Evolutionary conservation across 2,888 invertebrate species (phyloP).

Genomic region (Folsomia candida): DNA sequence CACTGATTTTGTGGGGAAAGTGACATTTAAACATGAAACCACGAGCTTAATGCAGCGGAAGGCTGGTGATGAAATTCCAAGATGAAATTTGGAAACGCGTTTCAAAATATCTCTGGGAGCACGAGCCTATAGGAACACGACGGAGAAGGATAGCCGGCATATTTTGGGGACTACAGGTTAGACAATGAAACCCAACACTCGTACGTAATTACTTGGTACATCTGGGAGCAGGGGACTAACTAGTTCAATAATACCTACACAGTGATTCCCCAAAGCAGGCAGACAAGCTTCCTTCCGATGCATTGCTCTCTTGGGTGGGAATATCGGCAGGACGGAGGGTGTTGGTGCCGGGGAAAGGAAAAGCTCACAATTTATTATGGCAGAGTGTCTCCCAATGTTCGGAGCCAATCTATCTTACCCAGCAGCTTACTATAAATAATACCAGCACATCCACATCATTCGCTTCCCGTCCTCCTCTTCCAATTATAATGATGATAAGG

Average conservation of each 20-base stretch:
- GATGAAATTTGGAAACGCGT: background rate
- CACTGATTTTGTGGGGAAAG: background rate
- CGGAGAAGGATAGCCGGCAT: too few species aligned
- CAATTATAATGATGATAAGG: constrained; percentile 16
- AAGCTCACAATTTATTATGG: constrained; percentile 20
- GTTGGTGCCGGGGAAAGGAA: constrained; percentile 14
- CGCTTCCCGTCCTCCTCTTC: constrained; percentile 9
- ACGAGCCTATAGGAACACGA: too few species aligned
- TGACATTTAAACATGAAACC: too few species aligned
- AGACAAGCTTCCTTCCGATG: background rate
- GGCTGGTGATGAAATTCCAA: too few species aligned
- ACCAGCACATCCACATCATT: constrained; percentile 8
- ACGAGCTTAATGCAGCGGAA: too few species aligned
- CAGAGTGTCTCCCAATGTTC: constrained; percentile 13
- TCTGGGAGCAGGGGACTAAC: constrained; percentile 5
- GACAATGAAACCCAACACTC: background rate
- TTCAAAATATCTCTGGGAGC: too few species aligned
- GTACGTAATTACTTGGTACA: constrained; percentile 8
- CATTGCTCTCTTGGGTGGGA: background rate
- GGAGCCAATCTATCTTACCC: constrained; percentile 15
- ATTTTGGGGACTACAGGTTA: background rate
- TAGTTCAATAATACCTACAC: background rate
- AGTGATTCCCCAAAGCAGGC: background rate
- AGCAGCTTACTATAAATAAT: constrained; percentile 10
- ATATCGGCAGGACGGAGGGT: background rate